phyloP scores from a whole-genome alignment of 1,140 invertebrate genomes.

The Drosophila subpulchrella region DNA sequence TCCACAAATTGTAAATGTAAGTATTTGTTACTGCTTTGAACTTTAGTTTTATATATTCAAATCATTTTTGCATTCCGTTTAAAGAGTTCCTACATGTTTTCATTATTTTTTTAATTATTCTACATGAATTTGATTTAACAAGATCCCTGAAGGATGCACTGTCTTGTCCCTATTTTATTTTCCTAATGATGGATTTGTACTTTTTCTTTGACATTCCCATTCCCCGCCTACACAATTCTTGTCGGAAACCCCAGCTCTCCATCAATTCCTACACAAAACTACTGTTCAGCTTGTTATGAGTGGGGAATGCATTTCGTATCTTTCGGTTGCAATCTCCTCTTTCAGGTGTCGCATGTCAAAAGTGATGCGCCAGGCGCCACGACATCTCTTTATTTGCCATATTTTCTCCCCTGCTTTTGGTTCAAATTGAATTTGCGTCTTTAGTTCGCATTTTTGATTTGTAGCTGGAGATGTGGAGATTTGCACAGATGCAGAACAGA shows the following conservation, averaged over 20 bases:
- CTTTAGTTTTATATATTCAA: too few relatives aligned
- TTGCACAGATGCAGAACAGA: slow-evolving; percentile 33
- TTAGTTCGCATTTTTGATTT: slow-evolving; percentile 82
- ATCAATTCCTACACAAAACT: neutral
- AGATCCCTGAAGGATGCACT: neutral
- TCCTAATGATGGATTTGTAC: slow-evolving; percentile 3
- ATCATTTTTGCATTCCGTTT: too few relatives aligned
- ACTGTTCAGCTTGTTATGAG: slow-evolving; percentile 45
- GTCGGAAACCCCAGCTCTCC: neutral
- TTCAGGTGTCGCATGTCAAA: slow-evolving; percentile 75
- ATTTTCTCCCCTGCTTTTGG: neutral
- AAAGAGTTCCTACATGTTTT: too few relatives aligned
- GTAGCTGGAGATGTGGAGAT: slow-evolving; percentile 42
- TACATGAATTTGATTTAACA: too few relatives aligned
- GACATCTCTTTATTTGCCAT: slow-evolving; percentile 32
- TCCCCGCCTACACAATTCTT: neutral
- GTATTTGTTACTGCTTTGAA: too few relatives aligned
- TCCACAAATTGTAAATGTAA: too few relatives aligned
- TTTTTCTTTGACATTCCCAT: neutral
- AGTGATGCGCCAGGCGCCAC: slow-evolving; percentile 37
- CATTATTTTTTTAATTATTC: too few relatives aligned
- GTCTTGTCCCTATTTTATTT: neutral
- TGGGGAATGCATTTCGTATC: slow-evolving; percentile 53
- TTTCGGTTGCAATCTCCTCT: slow-evolving; percentile 28
- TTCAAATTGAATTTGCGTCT: slow-evolving; percentile 78